Conservation (phyloP, 2,797 vertebrate genomes). For the Pelochelys cantorii region DNA sequence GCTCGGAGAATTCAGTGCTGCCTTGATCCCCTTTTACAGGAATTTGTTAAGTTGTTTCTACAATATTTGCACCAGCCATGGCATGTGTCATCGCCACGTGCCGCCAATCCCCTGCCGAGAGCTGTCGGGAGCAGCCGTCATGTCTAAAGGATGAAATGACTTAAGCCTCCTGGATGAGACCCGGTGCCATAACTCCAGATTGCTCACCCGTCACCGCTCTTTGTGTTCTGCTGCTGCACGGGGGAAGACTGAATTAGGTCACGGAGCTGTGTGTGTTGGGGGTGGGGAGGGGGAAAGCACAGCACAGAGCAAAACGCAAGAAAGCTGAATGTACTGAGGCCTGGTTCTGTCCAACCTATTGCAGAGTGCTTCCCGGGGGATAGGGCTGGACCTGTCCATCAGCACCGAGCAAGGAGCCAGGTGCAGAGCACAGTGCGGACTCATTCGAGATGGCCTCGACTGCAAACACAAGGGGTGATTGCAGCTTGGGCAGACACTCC, state of each 20-base stretch:
- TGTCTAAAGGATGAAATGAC: conserved; percentile 21
- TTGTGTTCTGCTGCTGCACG: conserved; percentile 14
- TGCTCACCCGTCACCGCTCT: not conserved
- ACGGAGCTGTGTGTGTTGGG: conserved; percentile 1
- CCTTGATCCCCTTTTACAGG: conserved; percentile 39
- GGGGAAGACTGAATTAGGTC: conserved; percentile 69
- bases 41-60: conserved; percentile 61
- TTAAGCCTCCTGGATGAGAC: not conserved
- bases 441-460: not conserved
- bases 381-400: not conserved
- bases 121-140: conserved; percentile 53
- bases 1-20: conserved; percentile 31
- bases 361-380: not conserved
- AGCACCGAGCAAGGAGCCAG: not conserved
- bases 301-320: not conserved
- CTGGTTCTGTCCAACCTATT: not conserved
- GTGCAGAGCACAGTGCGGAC: not conserved
- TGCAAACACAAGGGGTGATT: not conserved
- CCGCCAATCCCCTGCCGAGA: conserved; percentile 53
- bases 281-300: conserved; percentile 38
- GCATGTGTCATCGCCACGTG: conserved; percentile 46
- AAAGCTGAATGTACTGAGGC: not conserved
- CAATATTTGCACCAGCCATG: conserved; percentile 19
- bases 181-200: not conserved
- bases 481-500: not conserved